These are phyloP conservation scores for Euproctis similis DNA, from an alignment of 2,888 invertebrate genomes.

Conservation along the genomic window DNA sequence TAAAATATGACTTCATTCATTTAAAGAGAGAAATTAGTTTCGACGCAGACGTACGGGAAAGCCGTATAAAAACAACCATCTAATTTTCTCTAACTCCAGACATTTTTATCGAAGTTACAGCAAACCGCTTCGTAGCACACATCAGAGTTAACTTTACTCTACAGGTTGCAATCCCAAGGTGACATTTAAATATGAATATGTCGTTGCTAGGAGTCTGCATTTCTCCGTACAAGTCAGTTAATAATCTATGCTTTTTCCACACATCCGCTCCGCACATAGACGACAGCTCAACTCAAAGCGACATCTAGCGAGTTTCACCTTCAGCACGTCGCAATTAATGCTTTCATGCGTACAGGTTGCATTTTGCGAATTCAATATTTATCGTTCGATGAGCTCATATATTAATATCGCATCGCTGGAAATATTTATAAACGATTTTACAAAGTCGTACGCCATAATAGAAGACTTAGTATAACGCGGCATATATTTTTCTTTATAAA, in stretches of 20 bases:
- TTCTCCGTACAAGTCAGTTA: conserved; percentile 44
- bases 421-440: conserved; percentile 20
- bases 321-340: conserved; percentile 30
- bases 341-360: conserved; percentile 20
- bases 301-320: conserved; percentile 17
- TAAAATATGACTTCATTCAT: no score
- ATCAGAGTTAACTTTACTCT: conserved; percentile 47
- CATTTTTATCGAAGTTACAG: conserved; percentile 27
- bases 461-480: conserved; percentile 32
- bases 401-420: conserved; percentile 6
- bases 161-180: conserved; percentile 40
- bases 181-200: conserved; percentile 72
- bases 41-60: conserved; percentile 6
- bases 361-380: conserved; percentile 5
- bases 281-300: conserved; percentile 15
- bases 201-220: conserved; percentile 42
- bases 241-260: conserved; percentile 70
- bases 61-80: conserved; percentile 19
- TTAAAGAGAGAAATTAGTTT: no score
- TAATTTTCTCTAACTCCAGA: conserved; percentile 21
- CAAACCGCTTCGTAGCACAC: conserved; percentile 30
- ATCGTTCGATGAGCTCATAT: background rate
- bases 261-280: conserved; percentile 46
- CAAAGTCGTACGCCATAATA: conserved; percentile 15
- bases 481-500: conserved; percentile 45